These are phyloP conservation scores for Knipowitschia caucasica DNA, from an alignment of 2,797 vertebrate genomes.

Conservation along the genomic window DNA sequence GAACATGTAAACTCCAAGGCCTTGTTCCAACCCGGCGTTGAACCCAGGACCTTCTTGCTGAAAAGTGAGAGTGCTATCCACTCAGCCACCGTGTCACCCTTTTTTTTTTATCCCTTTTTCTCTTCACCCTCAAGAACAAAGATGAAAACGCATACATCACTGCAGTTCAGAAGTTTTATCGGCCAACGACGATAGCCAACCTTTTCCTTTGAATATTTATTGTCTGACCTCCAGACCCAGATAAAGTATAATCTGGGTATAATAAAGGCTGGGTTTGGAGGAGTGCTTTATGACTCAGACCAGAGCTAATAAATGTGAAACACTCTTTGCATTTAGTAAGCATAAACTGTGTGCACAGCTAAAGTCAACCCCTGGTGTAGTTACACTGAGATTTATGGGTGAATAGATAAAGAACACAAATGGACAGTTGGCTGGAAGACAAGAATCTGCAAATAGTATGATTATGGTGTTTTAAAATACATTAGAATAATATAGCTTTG, in stretches of 20 bases:
- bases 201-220: conserved; percentile 18
- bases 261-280: neutral
- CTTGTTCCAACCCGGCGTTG: too few relatives aligned
- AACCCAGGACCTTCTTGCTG: too few relatives aligned
- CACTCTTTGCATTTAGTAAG: conserved; percentile 1
- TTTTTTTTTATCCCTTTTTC: too few relatives aligned
- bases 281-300: conserved; percentile 6
- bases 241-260: conserved; percentile 8
- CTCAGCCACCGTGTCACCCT: too few relatives aligned
- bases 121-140: too few relatives aligned
- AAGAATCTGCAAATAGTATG: neutral
- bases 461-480: neutral
- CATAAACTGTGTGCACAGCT: neutral
- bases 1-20: too few relatives aligned
- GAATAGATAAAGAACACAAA: conserved; percentile 9
- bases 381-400: neutral
- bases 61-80: too few relatives aligned
- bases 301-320: neutral
- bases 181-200: neutral
- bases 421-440: conserved; percentile 6
- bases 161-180: neutral
- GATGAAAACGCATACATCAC: too few relatives aligned
- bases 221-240: conserved; percentile 15
- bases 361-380: neutral
- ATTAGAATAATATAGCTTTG: neutral